These are phyloP conservation scores for Agonopterix arenella DNA, from an alignment of 2,888 invertebrate species.

Conservation along the genomic window DNA sequence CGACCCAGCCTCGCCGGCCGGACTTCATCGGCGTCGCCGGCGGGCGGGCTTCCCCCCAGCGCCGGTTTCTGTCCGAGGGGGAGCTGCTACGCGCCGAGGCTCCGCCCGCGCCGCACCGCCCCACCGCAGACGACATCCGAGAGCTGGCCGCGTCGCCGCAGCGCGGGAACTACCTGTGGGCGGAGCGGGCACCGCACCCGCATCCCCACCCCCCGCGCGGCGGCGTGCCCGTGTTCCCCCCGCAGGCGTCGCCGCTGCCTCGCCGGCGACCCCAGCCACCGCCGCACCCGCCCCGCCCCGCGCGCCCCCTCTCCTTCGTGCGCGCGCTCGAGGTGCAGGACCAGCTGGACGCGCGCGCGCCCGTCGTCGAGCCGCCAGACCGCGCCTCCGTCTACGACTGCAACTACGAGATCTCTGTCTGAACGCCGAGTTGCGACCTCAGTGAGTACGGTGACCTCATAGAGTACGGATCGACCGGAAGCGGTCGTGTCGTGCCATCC, in stretches of 20 bases:
- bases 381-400: slow-evolving; percentile 94
- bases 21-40: slow-evolving; percentile 90
- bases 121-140: slow-evolving; percentile 71
- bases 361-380: slow-evolving; percentile 79
- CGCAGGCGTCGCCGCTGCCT: slow-evolving; percentile 43
- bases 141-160: slow-evolving; percentile 90
- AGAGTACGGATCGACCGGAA: slow-evolving; percentile 5
- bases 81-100: slow-evolving; percentile 84
- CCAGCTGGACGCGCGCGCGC: slow-evolving; percentile 86
- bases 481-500: neutral
- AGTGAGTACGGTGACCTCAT: neutral
- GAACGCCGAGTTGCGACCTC: slow-evolving; percentile 27
- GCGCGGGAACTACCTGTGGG: slow-evolving; percentile 73
- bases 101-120: slow-evolving; percentile 49
- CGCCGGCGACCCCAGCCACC: slow-evolving; percentile 79
- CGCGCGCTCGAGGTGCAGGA: slow-evolving; percentile 93
- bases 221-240: slow-evolving; percentile 28
- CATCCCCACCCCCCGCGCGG: slow-evolving; percentile 56
- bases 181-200: slow-evolving; percentile 79
- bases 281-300: slow-evolving; percentile 37
- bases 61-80: slow-evolving; percentile 88
- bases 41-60: slow-evolving; percentile 81
- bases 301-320: slow-evolving; percentile 89
- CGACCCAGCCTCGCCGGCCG: slow-evolving; percentile 91
- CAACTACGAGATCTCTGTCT: slow-evolving; percentile 97